A percentile compares a stretch with the other conserved stretches of the same genome.
These are phyloP conservation scores for Heteropelma amictum DNA, from an alignment of 2,888 invertebrate species.

Conservation along the genomic window DNA sequence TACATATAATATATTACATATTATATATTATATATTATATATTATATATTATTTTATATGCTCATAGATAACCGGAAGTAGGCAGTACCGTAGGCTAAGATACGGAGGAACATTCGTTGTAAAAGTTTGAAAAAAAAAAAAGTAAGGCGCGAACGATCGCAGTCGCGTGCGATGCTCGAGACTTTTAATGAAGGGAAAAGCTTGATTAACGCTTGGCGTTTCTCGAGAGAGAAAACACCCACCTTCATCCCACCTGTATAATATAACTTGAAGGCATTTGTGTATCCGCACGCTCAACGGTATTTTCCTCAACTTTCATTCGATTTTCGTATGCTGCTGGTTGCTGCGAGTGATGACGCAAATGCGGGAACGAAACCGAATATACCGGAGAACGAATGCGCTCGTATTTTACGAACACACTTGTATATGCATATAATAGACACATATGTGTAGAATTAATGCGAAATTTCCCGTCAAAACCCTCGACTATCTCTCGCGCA, in stretches of 20 bases:
- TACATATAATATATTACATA: no score
- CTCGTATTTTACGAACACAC: not conserved
- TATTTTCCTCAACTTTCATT: conserved; percentile 39
- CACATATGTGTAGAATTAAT: not conserved
- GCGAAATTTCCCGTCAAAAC: conserved; percentile 23
- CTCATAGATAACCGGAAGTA: no score
- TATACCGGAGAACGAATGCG: no score
- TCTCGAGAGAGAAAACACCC: not conserved
- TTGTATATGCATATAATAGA: not conserved
- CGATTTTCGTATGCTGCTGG: not conserved
- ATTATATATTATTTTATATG: no score
- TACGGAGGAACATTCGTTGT: no score
- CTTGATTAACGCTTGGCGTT: conserved; percentile 44
- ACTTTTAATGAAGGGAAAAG: conserved; percentile 53
- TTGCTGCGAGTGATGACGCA: not conserved
- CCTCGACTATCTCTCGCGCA: conserved; percentile 5
- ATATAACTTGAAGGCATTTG: conserved; percentile 4
- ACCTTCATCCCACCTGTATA: not conserved
- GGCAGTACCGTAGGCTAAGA: no score
- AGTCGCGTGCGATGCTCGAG: conserved; percentile 37
- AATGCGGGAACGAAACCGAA: not conserved
- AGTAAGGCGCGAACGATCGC: conserved; percentile 29
- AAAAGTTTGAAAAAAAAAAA: no score
- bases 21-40: no score
- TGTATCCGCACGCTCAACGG: conserved; percentile 25